Evolutionary conservation across 2,888 invertebrate species (phyloP), one percentile per base, ranked within the genome.

Genomic region (Tetragonisca angustula): DNA sequence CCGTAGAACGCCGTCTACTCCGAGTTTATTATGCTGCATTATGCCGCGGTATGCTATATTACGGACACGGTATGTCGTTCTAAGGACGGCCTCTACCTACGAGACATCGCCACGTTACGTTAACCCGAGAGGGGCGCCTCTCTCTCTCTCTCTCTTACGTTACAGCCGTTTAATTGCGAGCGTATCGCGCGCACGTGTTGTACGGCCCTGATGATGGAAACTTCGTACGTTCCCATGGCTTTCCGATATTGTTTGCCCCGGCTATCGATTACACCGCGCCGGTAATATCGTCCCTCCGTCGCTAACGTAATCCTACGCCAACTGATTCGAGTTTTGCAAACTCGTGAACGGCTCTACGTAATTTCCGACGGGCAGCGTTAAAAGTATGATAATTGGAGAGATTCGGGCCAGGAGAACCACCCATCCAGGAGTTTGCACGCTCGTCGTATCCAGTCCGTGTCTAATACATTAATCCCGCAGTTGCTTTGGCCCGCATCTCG

Each of bases 21-120:
- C 32, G 49, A 80, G 74, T 87, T 88, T 87, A 88, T 88, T 87
- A 87, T 87, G 86, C 84, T 50, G 81, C 87, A 79, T 85, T 87
- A 87, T 84, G 73, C 79, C 84, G 79, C 69, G 80, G 78, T 76
- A 85, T 84, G 87, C 83, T 85, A 75, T 88, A 87, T 88, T 87
- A 85, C 81, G 59, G 61, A 67, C 67, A 64, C 62, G 76, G 71
- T 81, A 73, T 73, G 85, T 77, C 76, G 79, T 74, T 82, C 83
- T 54, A 72, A 76, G 77, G 68, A 69, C 80, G 27, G 36, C 17
- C 24, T 59, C 49, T 21, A 27, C 76, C 74, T 59, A 59, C 70
- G 70, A 78, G 65, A 67, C 82, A 27, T 36, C 49, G 74, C 61
- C 32, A 24, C 52, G 80, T 61, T 80, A 73, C 69, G 24, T 43